These are phyloP conservation scores for Anoncus sp. DNA, from an alignment of 2,888 invertebrate species.

Conservation along the genomic window DNA sequence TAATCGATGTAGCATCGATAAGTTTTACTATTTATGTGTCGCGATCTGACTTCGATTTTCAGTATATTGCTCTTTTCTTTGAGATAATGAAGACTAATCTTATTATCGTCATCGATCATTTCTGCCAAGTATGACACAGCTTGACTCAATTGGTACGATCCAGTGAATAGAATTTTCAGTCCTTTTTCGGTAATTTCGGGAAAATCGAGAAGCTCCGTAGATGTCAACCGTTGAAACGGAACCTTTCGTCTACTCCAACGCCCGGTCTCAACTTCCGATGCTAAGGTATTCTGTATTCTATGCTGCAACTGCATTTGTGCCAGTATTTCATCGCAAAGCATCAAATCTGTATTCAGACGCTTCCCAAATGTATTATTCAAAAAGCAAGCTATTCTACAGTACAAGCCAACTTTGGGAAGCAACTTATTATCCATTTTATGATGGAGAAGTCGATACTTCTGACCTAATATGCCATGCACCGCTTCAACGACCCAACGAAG, in stretches of 20 bases:
- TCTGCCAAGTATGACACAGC: slow-evolving; percentile 11
- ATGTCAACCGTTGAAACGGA: slow-evolving; percentile 44
- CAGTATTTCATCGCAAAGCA: slow-evolving; percentile 33
- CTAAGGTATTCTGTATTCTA: slow-evolving; percentile 46
- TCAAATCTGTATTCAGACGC: slow-evolving; percentile 57
- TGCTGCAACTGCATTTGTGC: slow-evolving; percentile 27
- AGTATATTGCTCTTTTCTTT: slow-evolving; percentile 52
- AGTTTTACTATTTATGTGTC: slow-evolving; percentile 48
- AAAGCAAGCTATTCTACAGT: slow-evolving; percentile 45
- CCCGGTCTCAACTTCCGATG: slow-evolving; percentile 48
- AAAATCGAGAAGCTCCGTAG: slow-evolving; percentile 57
- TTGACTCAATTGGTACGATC: slow-evolving; percentile 60
- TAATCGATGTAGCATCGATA: slow-evolving; percentile 54
- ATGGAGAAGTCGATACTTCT: slow-evolving; percentile 66
- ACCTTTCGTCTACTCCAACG: slow-evolving; percentile 42
- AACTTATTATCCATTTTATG: slow-evolving; percentile 23
- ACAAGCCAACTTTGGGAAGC: slow-evolving; percentile 43
- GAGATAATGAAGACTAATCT: slow-evolving; percentile 53
- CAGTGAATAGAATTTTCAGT: slow-evolving; percentile 61
- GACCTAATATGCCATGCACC: slow-evolving; percentile 63
- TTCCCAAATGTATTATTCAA: slow-evolving; percentile 60
- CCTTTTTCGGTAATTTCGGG: slow-evolving; percentile 56
- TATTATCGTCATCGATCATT: slow-evolving; percentile 49
- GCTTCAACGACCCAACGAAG: slow-evolving; percentile 56
- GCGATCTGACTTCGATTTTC: slow-evolving; percentile 57